A percentile compares a stretch with the other conserved stretches of the same genome.
Conservation (phyloP, 2,113 vertebrate genomes). For the Stegostoma tigrinum region DNA sequence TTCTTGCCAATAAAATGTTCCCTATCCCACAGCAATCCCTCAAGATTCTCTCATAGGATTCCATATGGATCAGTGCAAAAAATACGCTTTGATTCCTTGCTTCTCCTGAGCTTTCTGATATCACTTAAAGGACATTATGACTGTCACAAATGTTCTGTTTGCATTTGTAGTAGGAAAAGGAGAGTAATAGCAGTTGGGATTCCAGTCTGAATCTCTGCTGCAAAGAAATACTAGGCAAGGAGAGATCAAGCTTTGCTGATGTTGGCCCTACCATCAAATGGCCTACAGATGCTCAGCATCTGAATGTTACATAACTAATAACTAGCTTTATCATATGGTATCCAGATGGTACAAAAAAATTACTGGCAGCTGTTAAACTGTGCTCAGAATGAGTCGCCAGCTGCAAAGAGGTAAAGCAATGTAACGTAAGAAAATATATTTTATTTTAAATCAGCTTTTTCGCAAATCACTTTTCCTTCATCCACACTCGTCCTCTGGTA, state of each 20-base stretch:
- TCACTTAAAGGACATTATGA: too few species aligned
- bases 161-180: not conserved
- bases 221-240: not conserved
- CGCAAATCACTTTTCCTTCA: not conserved
- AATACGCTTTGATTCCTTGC: not conserved
- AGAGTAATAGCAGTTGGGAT: not conserved
- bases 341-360: not conserved
- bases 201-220: too few species aligned
- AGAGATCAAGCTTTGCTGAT: not conserved
- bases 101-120: not conserved
- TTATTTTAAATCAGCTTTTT: not conserved
- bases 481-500: not conserved
- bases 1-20: not conserved
- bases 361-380: not conserved
- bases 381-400: not conserved
- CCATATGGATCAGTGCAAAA: not conserved
- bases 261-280: not conserved
- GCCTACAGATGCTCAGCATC: not conserved
- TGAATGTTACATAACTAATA: conserved; percentile 9
- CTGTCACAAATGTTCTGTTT: not conserved
- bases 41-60: not conserved
- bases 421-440: too few species aligned
- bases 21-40: not conserved
- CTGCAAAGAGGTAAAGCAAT: not conserved
- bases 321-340: not conserved